A percentile compares a stretch with the other conserved stretches of the same genome.
phyloP scores from a whole-genome alignment of 2,113 vertebrate species.

The Limnothrissa miodon region DNA sequence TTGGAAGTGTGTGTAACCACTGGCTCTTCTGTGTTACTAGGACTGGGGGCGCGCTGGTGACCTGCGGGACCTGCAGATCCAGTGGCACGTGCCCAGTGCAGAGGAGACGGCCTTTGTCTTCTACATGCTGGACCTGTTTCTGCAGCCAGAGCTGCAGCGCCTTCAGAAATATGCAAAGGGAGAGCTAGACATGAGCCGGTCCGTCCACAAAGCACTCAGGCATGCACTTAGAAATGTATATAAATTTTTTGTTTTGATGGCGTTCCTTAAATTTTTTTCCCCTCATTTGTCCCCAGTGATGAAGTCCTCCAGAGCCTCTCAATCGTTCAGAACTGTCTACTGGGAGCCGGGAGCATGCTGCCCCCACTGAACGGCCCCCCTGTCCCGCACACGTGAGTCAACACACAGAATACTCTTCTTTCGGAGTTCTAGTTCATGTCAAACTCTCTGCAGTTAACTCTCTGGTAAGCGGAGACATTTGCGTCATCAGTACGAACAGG shows the following conservation, averaged over 20 bases:
- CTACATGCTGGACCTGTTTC: conserved; percentile 87
- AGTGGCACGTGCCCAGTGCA: conserved; percentile 90
- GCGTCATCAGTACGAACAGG: background rate
- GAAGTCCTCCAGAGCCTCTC: conserved; percentile 92
- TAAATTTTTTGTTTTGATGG: too few relatives aligned
- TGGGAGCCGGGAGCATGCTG: conserved; percentile 91
- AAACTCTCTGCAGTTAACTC: background rate
- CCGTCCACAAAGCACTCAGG: background rate
- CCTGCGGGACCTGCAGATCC: conserved; percentile 89
- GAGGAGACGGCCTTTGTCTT: conserved; percentile 88
- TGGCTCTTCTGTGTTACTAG: conserved; percentile 59
- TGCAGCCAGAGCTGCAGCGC: conserved; percentile 88
- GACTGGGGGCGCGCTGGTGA: conserved; percentile 97
- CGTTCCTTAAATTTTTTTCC: background rate
- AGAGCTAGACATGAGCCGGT: conserved; percentile 82
- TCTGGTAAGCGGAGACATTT: background rate
- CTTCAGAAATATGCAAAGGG: conserved; percentile 82
- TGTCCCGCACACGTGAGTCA: conserved; percentile 84
- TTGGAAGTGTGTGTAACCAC: background rate
- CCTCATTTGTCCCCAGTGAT: conserved; percentile 77
- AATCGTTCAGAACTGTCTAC: conserved; percentile 92
- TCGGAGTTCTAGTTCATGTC: background rate
- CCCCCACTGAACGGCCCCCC: conserved; percentile 66
- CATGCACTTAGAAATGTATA: background rate
- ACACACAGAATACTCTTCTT: background rate